Conservation (phyloP, 2,113 vertebrate genomes). For the Guaruba guarouba region DNA sequence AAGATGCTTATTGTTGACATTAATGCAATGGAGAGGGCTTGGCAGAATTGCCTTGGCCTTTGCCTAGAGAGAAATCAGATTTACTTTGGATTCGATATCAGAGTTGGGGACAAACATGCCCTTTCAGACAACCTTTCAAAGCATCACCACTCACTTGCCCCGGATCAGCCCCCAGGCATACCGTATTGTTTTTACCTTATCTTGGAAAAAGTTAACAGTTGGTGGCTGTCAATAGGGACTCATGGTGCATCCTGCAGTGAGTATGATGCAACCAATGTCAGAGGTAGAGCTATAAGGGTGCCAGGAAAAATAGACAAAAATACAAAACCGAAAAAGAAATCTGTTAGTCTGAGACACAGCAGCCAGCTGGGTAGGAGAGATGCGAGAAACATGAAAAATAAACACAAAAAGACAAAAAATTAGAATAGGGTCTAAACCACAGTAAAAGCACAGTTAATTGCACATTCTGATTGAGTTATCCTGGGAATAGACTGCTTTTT, state of each 20-base stretch:
- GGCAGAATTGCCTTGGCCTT: conserved; percentile 36
- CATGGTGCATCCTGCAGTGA: neutral
- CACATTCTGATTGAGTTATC: neutral
- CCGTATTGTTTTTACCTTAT: neutral
- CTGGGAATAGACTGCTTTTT: neutral
- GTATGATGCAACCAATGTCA: neutral
- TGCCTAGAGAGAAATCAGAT: conserved; percentile 46
- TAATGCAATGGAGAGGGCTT: neutral
- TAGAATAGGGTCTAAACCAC: neutral
- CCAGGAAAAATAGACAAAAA: neutral
- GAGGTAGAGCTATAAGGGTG: neutral
- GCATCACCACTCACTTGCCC: conserved; percentile 8
- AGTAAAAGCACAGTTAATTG: neutral
- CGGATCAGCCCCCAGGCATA: conserved; percentile 1
- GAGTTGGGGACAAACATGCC: conserved; percentile 57
- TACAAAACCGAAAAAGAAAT: neutral
- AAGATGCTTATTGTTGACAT: conserved; percentile 25
- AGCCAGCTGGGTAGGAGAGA: neutral
- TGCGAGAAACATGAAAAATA: neutral
- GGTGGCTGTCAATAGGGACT: neutral
- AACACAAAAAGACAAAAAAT: neutral
- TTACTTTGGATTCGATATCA: conserved; percentile 51
- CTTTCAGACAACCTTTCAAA: conserved; percentile 54
- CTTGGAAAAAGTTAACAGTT: conserved; percentile 10
- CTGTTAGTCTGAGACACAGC: neutral